These are phyloP conservation scores for Lasius fuliginosus DNA, from an alignment of 2,888 invertebrate genomes.

Conservation along the genomic window DNA sequence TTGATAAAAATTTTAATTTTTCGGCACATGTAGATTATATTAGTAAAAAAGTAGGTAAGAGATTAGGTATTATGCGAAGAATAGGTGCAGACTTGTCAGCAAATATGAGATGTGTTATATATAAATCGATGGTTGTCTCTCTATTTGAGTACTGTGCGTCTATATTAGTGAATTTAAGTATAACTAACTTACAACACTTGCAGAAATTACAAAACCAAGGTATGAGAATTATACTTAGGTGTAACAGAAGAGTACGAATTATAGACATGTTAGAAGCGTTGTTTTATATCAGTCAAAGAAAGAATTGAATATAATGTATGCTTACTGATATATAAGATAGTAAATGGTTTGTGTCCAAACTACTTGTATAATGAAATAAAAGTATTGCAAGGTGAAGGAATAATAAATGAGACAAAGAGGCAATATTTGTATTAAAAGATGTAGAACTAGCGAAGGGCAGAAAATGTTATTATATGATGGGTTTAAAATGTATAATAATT, in stretches of 20 bases:
- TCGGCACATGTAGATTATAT: neutral
- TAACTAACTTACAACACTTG: neutral
- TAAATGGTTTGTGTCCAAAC: no score
- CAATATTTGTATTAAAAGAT: no score
- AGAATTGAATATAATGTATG: no score
- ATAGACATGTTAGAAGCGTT: neutral
- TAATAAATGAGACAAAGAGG: no score
- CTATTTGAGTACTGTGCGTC: neutral
- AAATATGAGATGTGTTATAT: neutral
- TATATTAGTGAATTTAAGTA: neutral
- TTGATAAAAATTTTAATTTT: neutral
- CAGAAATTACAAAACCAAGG: conserved; percentile 10
- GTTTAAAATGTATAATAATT: no score
- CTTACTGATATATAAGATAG: no score
- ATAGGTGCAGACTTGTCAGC: neutral
- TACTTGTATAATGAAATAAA: no score
- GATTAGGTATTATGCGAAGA: conserved; percentile 13
- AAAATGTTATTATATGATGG: no score
- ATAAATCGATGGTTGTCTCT: neutral
- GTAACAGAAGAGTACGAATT: neutral
- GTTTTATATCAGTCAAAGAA: no score
- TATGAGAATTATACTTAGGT: conserved; percentile 31
- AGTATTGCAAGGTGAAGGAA: no score
- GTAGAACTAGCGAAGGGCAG: no score
- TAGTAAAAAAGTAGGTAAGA: conserved; percentile 30